Percentiles rank a stretch among this genome's conserved stretches.
These are phyloP conservation scores for Phrynocephalus versicolor DNA, from an alignment of 2,113 vertebrate species.

Conservation along the genomic window DNA sequence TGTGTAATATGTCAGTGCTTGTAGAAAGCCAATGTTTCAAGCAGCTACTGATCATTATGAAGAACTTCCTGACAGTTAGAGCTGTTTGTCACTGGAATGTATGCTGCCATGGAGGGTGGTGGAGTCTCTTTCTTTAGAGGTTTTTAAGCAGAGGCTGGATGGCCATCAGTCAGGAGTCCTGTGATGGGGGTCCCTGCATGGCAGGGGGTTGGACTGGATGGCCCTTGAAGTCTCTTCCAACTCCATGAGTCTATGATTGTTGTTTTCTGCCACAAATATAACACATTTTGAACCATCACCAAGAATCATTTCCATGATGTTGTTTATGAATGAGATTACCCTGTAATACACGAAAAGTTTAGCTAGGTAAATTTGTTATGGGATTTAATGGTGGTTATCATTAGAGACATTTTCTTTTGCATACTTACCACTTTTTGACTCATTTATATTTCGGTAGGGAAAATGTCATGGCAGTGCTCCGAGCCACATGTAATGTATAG, in stretches of 20 bases:
- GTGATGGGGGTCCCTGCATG: too few species aligned
- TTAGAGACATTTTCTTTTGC: background rate
- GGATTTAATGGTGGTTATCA: background rate
- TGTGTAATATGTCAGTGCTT: background rate
- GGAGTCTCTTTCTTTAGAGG: too few species aligned
- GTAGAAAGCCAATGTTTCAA: background rate
- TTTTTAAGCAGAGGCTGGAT: too few species aligned
- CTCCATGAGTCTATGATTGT: too few species aligned
- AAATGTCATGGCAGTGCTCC: background rate
- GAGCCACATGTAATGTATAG: background rate
- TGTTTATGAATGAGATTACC: background rate
- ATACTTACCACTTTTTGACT: background rate
- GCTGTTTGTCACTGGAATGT: too few species aligned
- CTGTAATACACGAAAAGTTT: background rate
- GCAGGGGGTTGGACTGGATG: too few species aligned
- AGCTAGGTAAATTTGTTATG: background rate
- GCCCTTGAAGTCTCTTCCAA: too few species aligned
- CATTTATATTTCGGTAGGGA: background rate
- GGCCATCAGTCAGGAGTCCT: too few species aligned
- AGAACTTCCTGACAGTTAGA: too few species aligned
- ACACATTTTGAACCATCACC: background rate
- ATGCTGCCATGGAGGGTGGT: too few species aligned
- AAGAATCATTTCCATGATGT: conserved; percentile 4
- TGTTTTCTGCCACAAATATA: background rate
- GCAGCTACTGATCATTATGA: too few species aligned